Evolutionary conservation across 2,113 vertebrate species (phyloP).

Genomic region (Actenoides hombroni): DNA sequence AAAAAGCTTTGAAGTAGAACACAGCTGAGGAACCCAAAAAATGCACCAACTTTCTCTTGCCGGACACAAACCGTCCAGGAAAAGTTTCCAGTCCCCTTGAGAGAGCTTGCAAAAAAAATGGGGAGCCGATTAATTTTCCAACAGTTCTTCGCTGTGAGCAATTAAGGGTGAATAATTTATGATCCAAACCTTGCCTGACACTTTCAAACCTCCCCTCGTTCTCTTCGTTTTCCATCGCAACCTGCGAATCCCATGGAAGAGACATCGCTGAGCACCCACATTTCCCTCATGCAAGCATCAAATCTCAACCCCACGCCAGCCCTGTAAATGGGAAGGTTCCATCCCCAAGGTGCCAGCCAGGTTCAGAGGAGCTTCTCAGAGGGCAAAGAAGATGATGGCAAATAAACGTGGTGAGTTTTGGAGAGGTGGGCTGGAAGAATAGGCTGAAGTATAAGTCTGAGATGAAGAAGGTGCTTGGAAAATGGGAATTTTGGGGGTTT

Average conservation of each 20-base stretch:
- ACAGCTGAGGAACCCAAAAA: not conserved
- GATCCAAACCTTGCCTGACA: not conserved
- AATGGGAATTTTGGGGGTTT: not conserved
- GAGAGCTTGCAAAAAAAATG: not conserved
- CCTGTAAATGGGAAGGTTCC: not conserved
- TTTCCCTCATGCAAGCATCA: not conserved
- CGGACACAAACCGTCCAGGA: not conserved
- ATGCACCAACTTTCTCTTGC: not conserved
- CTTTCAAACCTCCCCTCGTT: not conserved
- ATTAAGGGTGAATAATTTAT: not conserved
- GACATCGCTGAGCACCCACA: not conserved
- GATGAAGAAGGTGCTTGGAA: accelerated
- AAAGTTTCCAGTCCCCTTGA: not conserved
- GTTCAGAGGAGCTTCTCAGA: not conserved
- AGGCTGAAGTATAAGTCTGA: not conserved
- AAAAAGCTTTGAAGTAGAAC: constrained; percentile 16
- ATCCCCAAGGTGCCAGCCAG: not conserved
- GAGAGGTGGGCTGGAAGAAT: not conserved
- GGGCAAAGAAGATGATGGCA: not conserved
- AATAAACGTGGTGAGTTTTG: not conserved
- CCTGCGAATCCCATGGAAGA: not conserved
- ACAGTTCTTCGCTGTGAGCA: not conserved
- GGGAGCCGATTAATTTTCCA: not conserved
- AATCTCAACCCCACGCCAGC: not conserved
- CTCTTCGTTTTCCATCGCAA: not conserved